A percentile compares a stretch with the other conserved stretches of the same genome.
phyloP scores from a whole-genome alignment of 1,140 invertebrate genomes.

The Mamestra configurata region DNA sequence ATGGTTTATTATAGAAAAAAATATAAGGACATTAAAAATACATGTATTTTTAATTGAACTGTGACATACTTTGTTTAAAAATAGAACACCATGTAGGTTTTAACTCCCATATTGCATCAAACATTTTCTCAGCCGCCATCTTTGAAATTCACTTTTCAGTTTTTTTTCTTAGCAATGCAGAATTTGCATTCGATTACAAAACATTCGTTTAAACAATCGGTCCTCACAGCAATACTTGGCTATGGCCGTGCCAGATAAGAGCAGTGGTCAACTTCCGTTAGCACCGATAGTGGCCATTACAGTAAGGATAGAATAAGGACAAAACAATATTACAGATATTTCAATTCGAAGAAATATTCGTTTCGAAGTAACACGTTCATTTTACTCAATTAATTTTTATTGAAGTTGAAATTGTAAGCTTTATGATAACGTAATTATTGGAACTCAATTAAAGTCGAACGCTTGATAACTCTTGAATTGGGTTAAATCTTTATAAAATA shows the following conservation, averaged over 20 bases:
- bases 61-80: no score
- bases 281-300: slow-evolving; percentile 64
- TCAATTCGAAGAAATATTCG: slow-evolving; percentile 53
- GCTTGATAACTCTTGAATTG: neutral
- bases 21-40: no score
- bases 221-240: slow-evolving; percentile 11
- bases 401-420: neutral
- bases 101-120: neutral
- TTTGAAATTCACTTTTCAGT: neutral
- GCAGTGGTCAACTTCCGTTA: slow-evolving; percentile 73
- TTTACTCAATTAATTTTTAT: neutral
- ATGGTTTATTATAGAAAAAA: neutral
- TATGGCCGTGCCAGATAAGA: slow-evolving; percentile 66
- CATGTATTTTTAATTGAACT: no score
- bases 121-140: neutral
- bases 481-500: no score
- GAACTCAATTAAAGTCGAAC: slow-evolving; percentile 4
- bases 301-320: slow-evolving; percentile 73
- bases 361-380: slow-evolving; percentile 11
- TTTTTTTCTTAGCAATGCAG: neutral
- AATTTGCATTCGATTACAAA: slow-evolving; percentile 26
- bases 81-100: neutral
- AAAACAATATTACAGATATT: slow-evolving; percentile 65
- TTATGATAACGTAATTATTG: slow-evolving; percentile 16
- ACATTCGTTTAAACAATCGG: slow-evolving; percentile 34